Evolutionary conservation across 1,140 invertebrate genomes (phyloP), one percentile per base, ranked within the genome.

Genomic region (Pemphigus obesinymphae): DNA sequence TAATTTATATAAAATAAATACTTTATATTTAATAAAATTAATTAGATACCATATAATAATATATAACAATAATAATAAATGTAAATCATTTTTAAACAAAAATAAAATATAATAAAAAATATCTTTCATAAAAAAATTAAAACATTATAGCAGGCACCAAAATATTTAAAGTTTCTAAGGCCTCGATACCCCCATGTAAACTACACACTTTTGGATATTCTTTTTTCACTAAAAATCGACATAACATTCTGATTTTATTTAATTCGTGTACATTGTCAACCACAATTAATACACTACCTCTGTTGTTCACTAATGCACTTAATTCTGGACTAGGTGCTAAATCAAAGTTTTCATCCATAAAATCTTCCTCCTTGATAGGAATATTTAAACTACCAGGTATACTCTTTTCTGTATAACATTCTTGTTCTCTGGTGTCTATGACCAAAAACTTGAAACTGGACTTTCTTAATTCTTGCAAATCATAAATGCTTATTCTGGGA

Each of bases 361-460:
- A 82, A 45, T 84, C 92, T 7, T 95, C 92, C 55, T 91, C 92
- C 55, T 91, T 91, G 86, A 94, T 94, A 17, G 94, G 95, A 86
- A 97, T 92, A 86, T 96, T 97, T 45, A 96, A 91, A 87, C 95
- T 96, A 13, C 91, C 90, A 26, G 90, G 89, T 61, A 97, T 89
- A 84, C 92, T 90, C 63, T 92, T 92, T 85, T 93, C 90, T 82
- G 91, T 31, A 5, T 61, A 80, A 61, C 4, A 45, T 29, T 43
- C 37, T 63, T 80, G 76, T 11, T 90, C 89, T 63, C 95, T 89
- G 45, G 95, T 88, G 87, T 96, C 95, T 63, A 97, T 90, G 11
- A 95, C 89, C 6, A 94, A 87, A 50, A 95, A 87, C 85, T 92
- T 92, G 1, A 82, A 84, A 89, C 89, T 84, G 88, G 90, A 84